A percentile compares a stretch with the other conserved stretches of the same genome.
These are phyloP conservation scores for Rhinolophus ferrumequinum DNA, from an alignment of 2,113 vertebrate genomes.

Conservation along the genomic window DNA sequence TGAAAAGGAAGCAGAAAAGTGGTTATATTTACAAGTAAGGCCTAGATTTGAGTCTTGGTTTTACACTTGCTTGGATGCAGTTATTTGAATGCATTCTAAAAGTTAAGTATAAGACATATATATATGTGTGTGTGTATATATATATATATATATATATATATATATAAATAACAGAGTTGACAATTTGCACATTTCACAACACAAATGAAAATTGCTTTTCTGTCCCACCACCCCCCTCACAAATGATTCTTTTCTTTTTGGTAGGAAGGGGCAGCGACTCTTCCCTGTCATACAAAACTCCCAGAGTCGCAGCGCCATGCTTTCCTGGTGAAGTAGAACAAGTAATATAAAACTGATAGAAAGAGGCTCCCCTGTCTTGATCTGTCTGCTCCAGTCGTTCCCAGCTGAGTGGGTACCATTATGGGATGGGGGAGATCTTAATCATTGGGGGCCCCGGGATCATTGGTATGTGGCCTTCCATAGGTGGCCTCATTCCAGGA, in stretches of 20 bases:
- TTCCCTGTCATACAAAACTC: conserved; percentile 64
- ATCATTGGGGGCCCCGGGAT: conserved; percentile 97
- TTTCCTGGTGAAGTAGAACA: conserved; percentile 39
- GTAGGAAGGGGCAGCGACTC: conserved; percentile 1
- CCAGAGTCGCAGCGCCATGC: conserved; percentile 9
- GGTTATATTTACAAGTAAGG: background rate
- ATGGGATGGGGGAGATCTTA: conserved; percentile 97
- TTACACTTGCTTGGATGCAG: background rate
- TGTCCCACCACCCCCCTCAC: background rate
- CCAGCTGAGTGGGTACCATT: conserved; percentile 96
- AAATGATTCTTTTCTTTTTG: conserved; percentile 26
- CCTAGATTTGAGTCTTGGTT: background rate
- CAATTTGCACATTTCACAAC: conserved; percentile 74
- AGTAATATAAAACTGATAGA: background rate
- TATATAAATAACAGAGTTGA: conserved; percentile 69
- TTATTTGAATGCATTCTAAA: background rate
- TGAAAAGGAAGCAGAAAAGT: background rate
- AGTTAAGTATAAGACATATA: too few species aligned
- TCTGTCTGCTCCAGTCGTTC: conserved; percentile 97
- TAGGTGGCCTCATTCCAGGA: conserved; percentile 96
- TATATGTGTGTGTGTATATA: background rate
- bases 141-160: background rate
- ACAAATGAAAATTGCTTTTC: conserved; percentile 54
- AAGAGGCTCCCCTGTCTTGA: conserved; percentile 81
- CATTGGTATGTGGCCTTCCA: conserved; percentile 99